Evolutionary conservation across 2,797 vertebrate genomes (phyloP).

Genomic region (Cygnus olor): DNA sequence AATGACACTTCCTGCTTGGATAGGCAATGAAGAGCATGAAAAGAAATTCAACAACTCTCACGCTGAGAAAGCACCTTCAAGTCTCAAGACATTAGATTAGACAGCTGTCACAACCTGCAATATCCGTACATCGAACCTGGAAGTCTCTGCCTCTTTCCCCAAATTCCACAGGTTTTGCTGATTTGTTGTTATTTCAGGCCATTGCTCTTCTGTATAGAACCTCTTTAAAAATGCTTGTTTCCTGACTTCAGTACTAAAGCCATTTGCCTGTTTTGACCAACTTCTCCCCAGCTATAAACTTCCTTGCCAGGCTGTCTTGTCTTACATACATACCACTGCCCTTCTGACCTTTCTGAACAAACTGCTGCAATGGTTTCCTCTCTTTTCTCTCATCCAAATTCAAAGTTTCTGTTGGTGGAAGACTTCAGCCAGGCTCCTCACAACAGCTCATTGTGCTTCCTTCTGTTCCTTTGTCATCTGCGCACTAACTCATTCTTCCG

Average conservation of each 20-base stretch:
- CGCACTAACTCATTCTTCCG: background rate
- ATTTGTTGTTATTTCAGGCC: background rate
- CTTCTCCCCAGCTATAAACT: background rate
- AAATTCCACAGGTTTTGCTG: background rate
- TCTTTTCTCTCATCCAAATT: background rate
- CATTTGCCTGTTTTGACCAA: background rate
- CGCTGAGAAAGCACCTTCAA: background rate
- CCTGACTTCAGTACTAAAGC: background rate
- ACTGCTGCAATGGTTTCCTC: background rate
- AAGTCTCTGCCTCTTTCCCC: background rate
- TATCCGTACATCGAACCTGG: background rate
- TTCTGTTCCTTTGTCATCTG: background rate
- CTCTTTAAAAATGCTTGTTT: background rate
- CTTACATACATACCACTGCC: background rate
- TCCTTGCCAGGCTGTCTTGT: background rate
- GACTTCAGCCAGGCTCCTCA: constrained; percentile 20
- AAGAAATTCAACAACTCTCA: constrained; percentile 41
- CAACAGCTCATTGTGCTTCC: background rate
- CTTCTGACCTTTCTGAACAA: constrained; percentile 2
- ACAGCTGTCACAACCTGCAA: background rate
- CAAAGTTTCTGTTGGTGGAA: background rate
- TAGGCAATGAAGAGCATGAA: background rate
- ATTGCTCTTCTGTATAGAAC: background rate
- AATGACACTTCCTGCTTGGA: constrained; percentile 30
- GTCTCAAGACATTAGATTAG: background rate